Conservation (phyloP, 2,888 invertebrate genomes). For the Hyalella azteca region DNA sequence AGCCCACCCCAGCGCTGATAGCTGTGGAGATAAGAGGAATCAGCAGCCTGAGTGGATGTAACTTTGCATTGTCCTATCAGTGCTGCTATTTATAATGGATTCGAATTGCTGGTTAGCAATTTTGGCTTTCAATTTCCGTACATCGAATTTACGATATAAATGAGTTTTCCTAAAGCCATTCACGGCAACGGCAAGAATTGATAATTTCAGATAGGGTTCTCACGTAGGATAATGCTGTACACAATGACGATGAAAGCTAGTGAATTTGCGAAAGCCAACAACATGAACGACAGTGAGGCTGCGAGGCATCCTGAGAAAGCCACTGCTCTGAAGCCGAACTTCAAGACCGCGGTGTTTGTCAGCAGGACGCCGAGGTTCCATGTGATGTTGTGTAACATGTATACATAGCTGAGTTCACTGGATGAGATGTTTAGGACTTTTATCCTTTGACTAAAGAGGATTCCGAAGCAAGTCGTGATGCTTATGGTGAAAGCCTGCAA, state of each 20-base stretch:
- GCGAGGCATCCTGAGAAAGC: background rate
- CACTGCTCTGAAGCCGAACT: background rate
- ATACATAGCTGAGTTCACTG: background rate
- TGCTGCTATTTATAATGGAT: too few species aligned
- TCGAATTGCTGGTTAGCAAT: too few species aligned
- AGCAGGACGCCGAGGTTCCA: background rate
- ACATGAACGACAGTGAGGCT: constrained; percentile 1
- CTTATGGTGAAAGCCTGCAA: background rate
- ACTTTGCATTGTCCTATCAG: too few species aligned
- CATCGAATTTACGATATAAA: too few species aligned
- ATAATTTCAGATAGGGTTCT: too few species aligned
- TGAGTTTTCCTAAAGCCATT: too few species aligned
- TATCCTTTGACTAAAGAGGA: background rate
- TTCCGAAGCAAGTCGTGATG: constrained; percentile 8
- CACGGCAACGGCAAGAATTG: too few species aligned
- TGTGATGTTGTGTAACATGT: background rate
- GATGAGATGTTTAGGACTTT: background rate
- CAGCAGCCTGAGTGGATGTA: too few species aligned
- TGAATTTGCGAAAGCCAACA: background rate
- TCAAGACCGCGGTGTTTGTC: background rate
- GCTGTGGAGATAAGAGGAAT: constrained; percentile 12
- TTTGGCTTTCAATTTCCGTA: too few species aligned
- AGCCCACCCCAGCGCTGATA: constrained; percentile 12
- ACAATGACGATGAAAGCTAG: background rate
- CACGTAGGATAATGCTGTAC: constrained; percentile 11